Percentiles rank a stretch among this genome's conserved stretches.
Evolutionary conservation across 2,113 vertebrate genomes (phyloP).

Genomic region (Syrrhaptes paradoxus): DNA sequence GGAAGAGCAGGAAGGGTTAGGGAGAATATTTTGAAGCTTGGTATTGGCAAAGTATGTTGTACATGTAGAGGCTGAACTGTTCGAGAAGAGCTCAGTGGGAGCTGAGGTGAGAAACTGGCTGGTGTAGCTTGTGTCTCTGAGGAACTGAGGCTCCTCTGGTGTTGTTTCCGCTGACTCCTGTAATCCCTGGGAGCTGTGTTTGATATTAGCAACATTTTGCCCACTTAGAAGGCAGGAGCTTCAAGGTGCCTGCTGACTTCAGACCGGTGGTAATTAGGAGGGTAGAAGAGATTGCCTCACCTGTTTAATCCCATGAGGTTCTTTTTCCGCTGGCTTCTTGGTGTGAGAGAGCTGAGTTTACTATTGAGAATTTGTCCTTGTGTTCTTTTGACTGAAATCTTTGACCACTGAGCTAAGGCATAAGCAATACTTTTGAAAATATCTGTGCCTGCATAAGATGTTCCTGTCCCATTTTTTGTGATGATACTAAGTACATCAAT

Average conservation of each 20-base stretch:
- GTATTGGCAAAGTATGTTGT: background rate
- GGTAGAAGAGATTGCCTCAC: background rate
- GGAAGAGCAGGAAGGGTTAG: background rate
- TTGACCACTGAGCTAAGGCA: background rate
- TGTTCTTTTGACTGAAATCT: background rate
- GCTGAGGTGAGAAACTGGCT: background rate
- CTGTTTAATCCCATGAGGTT: rapidly evolving
- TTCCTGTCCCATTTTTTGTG: background rate
- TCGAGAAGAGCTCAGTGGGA: background rate
- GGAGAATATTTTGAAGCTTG: background rate
- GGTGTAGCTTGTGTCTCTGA: background rate
- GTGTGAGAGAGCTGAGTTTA: background rate
- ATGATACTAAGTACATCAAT: background rate
- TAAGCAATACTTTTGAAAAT: background rate
- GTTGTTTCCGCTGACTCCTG: background rate
- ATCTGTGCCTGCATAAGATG: rapidly evolving
- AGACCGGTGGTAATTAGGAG: background rate
- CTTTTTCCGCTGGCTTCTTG: background rate
- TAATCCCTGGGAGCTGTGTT: background rate
- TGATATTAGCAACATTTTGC: background rate
- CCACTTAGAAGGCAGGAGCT: background rate
- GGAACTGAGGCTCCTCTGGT: background rate
- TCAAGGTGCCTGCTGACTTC: background rate
- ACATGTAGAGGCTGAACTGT: background rate
- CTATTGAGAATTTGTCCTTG: background rate